Evolutionary conservation across 2,888 invertebrate species (phyloP), one percentile per base, ranked within the genome.

Genomic region (Tetramorium bicarinatum): DNA sequence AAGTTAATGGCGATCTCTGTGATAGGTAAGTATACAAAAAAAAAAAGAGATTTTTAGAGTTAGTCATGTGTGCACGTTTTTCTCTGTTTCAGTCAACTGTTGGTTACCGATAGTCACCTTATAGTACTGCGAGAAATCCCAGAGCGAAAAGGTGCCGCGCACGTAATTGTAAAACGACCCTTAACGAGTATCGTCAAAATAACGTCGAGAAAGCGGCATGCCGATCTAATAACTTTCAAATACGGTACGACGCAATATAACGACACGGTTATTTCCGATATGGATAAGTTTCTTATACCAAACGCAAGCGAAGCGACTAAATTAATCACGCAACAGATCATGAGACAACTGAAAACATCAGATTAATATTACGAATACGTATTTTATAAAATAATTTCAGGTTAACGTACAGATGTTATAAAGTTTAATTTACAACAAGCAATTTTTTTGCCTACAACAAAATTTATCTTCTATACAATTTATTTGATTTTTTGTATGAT

Each of bases 181-280:
- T 95, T 99, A 77, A 97, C 98, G 2, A 98, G 98, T 74, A 98
- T 99, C 91, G 98, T 99, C 11, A 99, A 98, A 95, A 99, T 99
- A 86, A 99, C 99, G 0, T 99, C 99, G 15, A 98, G 99, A 94
- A 99, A 99, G 94, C 97, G 97, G 82, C 98, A 98, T 94, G 99
- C 99, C 0, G 99, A 99, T 95, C 95, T 99, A 91, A 99, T 99
- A 87, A 99, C 99, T 0, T 99, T 99, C 95, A 99, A 99, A 94
- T 99, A 99, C 94, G 99, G 99, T 6, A 96, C 97, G 82, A 97
- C 97, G 2, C 97, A 98, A 93, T 92, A 92, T 84, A 98, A 97
- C 69, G 97, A 98, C 91, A 96, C 97, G 62, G 95, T 98, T 54
- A 97, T 99, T 84, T 97, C 97, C 0, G 99, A 99, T 94, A 97